Conservation (phyloP, 2,888 invertebrate genomes). For the Orthosia gracilis region DNA sequence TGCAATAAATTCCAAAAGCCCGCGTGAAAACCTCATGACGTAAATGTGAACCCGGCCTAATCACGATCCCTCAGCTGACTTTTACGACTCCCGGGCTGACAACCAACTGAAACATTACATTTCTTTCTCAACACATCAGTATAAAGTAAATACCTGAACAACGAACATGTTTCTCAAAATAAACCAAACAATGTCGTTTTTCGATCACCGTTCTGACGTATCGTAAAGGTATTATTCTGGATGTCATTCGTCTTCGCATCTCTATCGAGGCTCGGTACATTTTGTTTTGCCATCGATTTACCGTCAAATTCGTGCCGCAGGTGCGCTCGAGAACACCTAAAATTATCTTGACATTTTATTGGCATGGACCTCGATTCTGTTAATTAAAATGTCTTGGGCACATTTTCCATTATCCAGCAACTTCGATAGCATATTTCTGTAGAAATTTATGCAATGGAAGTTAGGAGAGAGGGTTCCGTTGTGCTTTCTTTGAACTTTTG, state of each 20-base stretch:
- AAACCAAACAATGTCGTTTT: conserved; percentile 18
- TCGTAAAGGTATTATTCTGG: conserved; percentile 38
- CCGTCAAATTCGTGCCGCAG: conserved; percentile 80
- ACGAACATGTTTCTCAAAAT: conserved; percentile 8
- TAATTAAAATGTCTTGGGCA: conserved; percentile 81
- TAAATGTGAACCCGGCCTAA: conserved; percentile 44
- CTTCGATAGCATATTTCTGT: conserved; percentile 52
- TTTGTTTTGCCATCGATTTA: conserved; percentile 79
- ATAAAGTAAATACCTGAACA: conserved; percentile 41
- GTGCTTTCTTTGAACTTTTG: conserved; percentile 46
- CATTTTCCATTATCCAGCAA: conserved; percentile 64
- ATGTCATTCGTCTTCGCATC: conserved; percentile 35
- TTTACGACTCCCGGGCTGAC: conserved; percentile 40
- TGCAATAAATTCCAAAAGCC: conserved; percentile 38
- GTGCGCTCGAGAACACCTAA: conserved; percentile 78
- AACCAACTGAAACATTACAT: conserved; percentile 34
- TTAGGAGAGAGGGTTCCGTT: conserved; percentile 22
- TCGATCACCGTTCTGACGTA: conserved; percentile 23
- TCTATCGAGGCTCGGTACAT: conserved; percentile 50
- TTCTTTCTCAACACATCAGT: conserved; percentile 13
- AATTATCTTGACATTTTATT: conserved; percentile 86
- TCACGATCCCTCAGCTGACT: conserved; percentile 24
- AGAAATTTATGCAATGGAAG: conserved; percentile 55
- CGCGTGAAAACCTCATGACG: conserved; percentile 27
- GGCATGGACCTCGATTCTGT: conserved; percentile 75